Conservation (phyloP, 1,140 invertebrate genomes). For the Drosophila pseudoobscura region DNA sequence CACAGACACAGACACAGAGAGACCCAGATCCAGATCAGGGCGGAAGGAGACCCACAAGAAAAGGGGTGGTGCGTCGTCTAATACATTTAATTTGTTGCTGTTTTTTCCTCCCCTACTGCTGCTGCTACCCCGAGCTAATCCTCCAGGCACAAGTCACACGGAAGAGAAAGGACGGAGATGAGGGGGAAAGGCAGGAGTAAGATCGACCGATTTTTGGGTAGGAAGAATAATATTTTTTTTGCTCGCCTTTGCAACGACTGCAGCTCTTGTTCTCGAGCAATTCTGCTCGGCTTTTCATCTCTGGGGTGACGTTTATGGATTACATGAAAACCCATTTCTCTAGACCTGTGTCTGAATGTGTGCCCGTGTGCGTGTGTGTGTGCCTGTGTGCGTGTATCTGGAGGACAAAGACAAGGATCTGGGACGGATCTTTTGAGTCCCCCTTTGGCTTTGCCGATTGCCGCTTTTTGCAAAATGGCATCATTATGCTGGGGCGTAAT, state of each 20-base stretch:
- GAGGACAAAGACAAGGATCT: constrained; percentile 43
- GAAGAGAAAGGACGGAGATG: not conserved
- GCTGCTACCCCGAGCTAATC: constrained; percentile 59
- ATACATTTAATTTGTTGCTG: constrained; percentile 80
- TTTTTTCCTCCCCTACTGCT: constrained; percentile 32
- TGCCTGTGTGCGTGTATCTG: not conserved
- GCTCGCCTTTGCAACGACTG: constrained; percentile 53
- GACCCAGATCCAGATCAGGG: constrained; percentile 34
- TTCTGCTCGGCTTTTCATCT: constrained; percentile 43
- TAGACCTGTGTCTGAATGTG: not conserved
- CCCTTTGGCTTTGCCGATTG: constrained; percentile 44
- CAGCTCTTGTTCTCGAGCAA: constrained; percentile 40
- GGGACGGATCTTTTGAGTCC: constrained; percentile 36
- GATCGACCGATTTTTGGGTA: constrained; percentile 27
- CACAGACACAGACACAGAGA: not conserved
- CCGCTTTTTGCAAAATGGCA: constrained; percentile 62
- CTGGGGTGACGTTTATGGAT: constrained; percentile 81
- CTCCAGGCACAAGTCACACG: constrained; percentile 63
- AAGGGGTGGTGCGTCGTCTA: constrained; percentile 72
- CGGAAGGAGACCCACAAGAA: constrained; percentile 48
- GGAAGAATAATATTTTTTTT: constrained; percentile 65
- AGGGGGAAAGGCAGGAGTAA: too few species aligned
- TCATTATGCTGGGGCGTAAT: constrained; percentile 80
- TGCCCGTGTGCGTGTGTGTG: constrained; percentile 16
- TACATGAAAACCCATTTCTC: constrained; percentile 75